phyloP scores from a whole-genome alignment of 2,888 invertebrate species.

The Timema podura region DNA sequence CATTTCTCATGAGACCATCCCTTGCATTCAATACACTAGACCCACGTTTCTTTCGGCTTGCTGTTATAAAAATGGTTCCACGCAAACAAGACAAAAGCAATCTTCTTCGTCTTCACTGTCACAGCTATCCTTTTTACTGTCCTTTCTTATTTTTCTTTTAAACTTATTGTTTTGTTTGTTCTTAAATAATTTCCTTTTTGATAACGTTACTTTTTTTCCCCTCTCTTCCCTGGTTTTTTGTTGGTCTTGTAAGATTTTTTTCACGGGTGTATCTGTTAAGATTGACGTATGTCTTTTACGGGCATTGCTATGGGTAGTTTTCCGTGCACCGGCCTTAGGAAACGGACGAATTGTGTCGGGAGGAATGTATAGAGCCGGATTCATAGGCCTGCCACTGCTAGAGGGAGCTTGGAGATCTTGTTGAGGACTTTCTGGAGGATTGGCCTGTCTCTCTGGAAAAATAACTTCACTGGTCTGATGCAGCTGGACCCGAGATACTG shows the following conservation, averaged over 20 bases:
- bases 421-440: background rate
- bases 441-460: background rate
- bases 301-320: background rate
- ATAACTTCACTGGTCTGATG: background rate
- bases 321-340: background rate
- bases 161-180: background rate
- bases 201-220: background rate
- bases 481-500: background rate
- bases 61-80: background rate
- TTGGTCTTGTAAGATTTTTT: conserved; percentile 2
- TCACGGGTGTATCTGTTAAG: conserved; percentile 5
- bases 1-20: conserved; percentile 14
- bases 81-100: background rate
- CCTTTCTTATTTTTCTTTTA: background rate
- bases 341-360: conserved; percentile 3
- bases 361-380: background rate
- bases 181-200: background rate
- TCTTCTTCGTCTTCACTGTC: conserved; percentile 6
- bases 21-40: conserved; percentile 4
- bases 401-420: background rate
- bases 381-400: conserved; percentile 1
- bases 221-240: background rate
- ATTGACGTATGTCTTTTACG: background rate
- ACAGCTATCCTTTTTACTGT: background rate
- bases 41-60: conserved; percentile 6